Conservation (phyloP, 2,888 invertebrate species). For the Augiades crinisus region DNA sequence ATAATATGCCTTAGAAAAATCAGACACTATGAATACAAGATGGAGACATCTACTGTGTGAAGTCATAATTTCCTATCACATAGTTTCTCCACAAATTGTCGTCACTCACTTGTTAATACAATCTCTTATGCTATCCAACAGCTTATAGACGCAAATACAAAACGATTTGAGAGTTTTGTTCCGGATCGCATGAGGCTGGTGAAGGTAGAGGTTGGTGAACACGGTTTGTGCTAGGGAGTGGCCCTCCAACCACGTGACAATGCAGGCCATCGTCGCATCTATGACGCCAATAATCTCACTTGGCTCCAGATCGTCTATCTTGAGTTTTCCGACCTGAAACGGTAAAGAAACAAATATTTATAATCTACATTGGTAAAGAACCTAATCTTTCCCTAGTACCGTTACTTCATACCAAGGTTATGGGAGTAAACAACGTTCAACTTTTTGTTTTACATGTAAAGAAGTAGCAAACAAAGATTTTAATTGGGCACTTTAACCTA, state of each 20-base stretch:
- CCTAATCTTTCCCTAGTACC: too few species aligned
- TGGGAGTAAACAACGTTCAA: too few species aligned
- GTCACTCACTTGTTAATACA: constrained; percentile 88
- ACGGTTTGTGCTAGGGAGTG: constrained; percentile 98
- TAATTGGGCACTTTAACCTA: too few species aligned
- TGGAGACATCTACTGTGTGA: too few species aligned
- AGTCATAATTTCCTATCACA: too few species aligned
- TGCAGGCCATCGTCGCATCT: constrained; percentile 95
- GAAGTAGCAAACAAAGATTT: too few species aligned
- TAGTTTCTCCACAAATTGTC: too few species aligned
- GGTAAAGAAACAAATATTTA: neutral
- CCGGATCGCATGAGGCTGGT: constrained; percentile 92
- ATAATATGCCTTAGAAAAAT: too few species aligned
- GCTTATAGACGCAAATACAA: constrained; percentile 92
- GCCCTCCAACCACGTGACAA: constrained; percentile 99
- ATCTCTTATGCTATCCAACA: constrained; percentile 93
- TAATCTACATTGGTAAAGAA: too few species aligned
- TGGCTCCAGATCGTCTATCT: constrained; percentile 87
- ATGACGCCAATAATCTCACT: constrained; percentile 95
- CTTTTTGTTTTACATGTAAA: too few species aligned
- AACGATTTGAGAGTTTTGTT: constrained; percentile 93
- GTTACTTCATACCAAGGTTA: too few species aligned
- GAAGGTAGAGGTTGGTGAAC: constrained; percentile 97
- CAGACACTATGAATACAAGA: too few species aligned
- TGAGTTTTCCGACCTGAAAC: constrained; percentile 86